These are phyloP conservation scores for Stylophora pistillata DNA, from an alignment of 64 coral and sea anemone genomes.

Conservation along the genomic window DNA sequence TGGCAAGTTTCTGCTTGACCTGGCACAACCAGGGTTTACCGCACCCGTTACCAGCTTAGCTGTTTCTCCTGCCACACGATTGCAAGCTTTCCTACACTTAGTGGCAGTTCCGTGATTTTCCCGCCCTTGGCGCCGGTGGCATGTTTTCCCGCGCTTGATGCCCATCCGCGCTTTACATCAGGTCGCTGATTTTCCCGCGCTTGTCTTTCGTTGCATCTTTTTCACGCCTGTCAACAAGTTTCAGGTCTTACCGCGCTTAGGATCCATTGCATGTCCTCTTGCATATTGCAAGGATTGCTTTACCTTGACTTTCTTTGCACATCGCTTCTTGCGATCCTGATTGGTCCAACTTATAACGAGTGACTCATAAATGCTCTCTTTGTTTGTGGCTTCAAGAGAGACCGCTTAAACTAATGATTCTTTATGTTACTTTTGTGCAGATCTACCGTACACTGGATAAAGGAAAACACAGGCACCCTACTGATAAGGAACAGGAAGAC, in stretches of 20 bases:
- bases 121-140: neutral
- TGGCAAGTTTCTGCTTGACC: neutral
- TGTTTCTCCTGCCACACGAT: neutral
- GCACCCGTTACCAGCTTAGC: too few species aligned
- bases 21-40: neutral
- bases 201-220: neutral
- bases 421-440: neutral
- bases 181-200: neutral
- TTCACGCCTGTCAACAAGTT: too few species aligned
- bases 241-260: too few species aligned
- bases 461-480: neutral
- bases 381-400: neutral
- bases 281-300: too few species aligned
- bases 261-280: too few species aligned
- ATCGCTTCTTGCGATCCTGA: neutral
- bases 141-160: neutral
- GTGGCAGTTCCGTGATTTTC: neutral
- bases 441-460: slow-evolving; percentile 16
- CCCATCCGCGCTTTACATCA: neutral
- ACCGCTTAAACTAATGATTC: neutral
- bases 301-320: too few species aligned
- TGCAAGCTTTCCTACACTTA: neutral
- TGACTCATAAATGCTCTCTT: neutral
- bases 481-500: neutral
- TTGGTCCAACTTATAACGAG: neutral